phyloP scores from a whole-genome alignment of 2,888 invertebrate species.

The Sarcophaga caerulescens region DNA sequence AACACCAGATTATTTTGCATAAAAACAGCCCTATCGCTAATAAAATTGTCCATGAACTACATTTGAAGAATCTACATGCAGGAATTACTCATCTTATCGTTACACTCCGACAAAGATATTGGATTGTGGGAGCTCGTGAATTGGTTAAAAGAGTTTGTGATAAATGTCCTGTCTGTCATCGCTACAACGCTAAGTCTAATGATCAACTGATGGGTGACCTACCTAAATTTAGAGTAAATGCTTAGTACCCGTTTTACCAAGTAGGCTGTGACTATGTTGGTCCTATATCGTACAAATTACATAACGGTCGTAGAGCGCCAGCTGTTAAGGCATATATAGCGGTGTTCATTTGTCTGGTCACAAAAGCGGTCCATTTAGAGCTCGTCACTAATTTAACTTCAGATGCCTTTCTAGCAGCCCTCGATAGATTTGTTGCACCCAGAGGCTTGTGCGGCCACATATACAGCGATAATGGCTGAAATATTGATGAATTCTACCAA shows the following conservation, averaged over 20 bases:
- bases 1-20: constrained; percentile 1
- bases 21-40: neutral
- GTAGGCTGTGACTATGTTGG: constrained; percentile 24
- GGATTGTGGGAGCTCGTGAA: constrained; percentile 23
- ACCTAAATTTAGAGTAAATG: constrained; percentile 22
- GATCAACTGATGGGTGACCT: constrained; percentile 1
- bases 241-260: constrained; percentile 14
- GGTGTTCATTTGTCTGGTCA: constrained; percentile 14
- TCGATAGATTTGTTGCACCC: neutral
- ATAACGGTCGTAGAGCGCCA: neutral
- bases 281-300: constrained; percentile 1
- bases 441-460: neutral
- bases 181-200: neutral
- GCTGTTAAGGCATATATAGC: neutral
- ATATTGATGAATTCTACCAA: constrained; percentile 8
- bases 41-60: constrained; percentile 9
- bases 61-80: constrained; percentile 8
- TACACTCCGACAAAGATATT: constrained; percentile 5
- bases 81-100: constrained; percentile 4
- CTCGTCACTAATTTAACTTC: constrained; percentile 1
- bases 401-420: constrained; percentile 4
- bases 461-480: constrained; percentile 12
- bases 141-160: constrained; percentile 4
- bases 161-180: constrained; percentile 5
- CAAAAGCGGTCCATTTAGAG: constrained; percentile 7